Conservation (phyloP, 2,113 vertebrate genomes). For the cat (Felis catus) region DNA sequence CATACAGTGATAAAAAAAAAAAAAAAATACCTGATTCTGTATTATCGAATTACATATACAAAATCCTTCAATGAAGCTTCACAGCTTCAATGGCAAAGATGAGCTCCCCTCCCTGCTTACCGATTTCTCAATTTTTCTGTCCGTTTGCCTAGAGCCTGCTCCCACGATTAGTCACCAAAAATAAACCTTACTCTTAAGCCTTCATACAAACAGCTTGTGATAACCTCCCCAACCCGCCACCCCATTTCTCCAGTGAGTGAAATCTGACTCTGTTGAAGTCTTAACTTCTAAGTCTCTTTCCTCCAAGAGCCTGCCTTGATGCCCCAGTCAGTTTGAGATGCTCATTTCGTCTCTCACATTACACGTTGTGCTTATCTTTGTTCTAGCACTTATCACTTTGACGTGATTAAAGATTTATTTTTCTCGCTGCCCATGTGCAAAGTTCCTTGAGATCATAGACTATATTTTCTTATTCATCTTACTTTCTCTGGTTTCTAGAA, state of each 20-base stretch:
- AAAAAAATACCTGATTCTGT: background rate
- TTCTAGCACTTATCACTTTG: background rate
- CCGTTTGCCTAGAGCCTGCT: background rate
- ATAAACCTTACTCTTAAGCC: background rate
- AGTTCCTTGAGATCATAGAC: background rate
- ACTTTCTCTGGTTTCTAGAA: background rate
- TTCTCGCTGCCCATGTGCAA: background rate
- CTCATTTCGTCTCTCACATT: background rate
- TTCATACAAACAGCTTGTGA: background rate
- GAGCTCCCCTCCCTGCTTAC: background rate
- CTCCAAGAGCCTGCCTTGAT: background rate
- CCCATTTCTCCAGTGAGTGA: background rate
- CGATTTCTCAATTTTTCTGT: background rate
- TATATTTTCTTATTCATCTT: background rate
- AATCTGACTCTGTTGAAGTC: background rate
- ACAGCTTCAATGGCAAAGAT: background rate
- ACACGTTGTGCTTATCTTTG: background rate
- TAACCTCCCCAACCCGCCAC: accelerated
- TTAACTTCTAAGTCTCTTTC: background rate
- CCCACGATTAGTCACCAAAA: background rate
- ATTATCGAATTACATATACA: background rate
- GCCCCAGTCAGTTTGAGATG: background rate
- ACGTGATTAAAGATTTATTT: background rate
- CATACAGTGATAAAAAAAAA: background rate
- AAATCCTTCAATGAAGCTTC: background rate